phyloP scores from a whole-genome alignment of 2,888 invertebrate species.

The Molorchus minor region DNA sequence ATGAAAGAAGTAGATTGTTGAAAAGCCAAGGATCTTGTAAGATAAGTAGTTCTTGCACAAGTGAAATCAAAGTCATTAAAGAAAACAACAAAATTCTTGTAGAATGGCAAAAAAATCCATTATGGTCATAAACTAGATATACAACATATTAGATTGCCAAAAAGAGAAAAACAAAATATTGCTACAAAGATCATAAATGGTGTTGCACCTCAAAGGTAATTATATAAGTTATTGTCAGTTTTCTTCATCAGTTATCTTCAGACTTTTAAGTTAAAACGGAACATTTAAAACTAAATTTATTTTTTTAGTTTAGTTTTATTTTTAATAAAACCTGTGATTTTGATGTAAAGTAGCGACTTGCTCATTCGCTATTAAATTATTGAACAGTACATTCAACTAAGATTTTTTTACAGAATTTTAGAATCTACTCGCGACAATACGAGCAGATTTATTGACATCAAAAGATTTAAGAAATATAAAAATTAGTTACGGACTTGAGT shows the following conservation, averaged over 20 bases:
- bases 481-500: slow-evolving; percentile 10
- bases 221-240: slow-evolving; percentile 1
- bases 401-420: slow-evolving; percentile 20
- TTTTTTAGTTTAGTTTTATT: too few relatives aligned
- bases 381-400: too few relatives aligned
- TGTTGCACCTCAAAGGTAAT: slow-evolving; percentile 19
- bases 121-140: slow-evolving; percentile 24
- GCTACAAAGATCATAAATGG: slow-evolving; percentile 18
- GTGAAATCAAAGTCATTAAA: slow-evolving; percentile 20
- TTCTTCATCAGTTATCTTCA: not conserved
- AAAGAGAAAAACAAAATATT: slow-evolving; percentile 22
- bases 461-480: slow-evolving; percentile 23
- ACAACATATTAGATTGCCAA: slow-evolving; percentile 25
- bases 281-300: not conserved
- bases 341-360: too few relatives aligned
- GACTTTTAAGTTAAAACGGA: not conserved
- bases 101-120: slow-evolving; percentile 28
- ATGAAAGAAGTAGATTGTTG: slow-evolving; percentile 16
- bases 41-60: slow-evolving; percentile 20
- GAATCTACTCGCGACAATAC: slow-evolving; percentile 24
- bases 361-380: too few relatives aligned
- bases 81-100: slow-evolving; percentile 19
- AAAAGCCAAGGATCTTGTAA: slow-evolving; percentile 28
- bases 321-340: too few relatives aligned
- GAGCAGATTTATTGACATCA: slow-evolving; percentile 14